Percentiles rank a stretch among this genome's conserved stretches.
Evolutionary conservation across 1,140 invertebrate genomes (phyloP).

Genomic region (Hermetia illucens): DNA sequence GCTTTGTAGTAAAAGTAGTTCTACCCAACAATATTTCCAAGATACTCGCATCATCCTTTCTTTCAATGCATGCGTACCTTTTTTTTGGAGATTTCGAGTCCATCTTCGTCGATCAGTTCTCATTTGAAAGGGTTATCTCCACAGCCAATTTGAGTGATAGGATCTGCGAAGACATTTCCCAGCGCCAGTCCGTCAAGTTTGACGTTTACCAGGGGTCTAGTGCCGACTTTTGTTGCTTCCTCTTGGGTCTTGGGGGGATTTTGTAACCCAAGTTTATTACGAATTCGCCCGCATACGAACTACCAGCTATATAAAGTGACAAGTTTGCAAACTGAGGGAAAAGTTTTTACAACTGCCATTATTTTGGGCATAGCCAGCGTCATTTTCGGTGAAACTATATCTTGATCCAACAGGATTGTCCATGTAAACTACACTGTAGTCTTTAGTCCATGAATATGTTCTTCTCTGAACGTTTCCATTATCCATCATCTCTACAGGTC

Average conservation of each 20-base stretch:
- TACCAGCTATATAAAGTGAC: conserved; percentile 67
- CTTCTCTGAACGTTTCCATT: conserved; percentile 40
- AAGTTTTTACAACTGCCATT: conserved; percentile 59
- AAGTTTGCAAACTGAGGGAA: conserved; percentile 50
- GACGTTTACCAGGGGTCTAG: conserved; percentile 30
- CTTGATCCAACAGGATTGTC: conserved; percentile 79
- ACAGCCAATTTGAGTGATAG: conserved; percentile 61
- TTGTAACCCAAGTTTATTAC: conserved; percentile 60
- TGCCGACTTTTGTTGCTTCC: conserved; percentile 32
- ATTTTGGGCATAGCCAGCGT: conserved; percentile 46
- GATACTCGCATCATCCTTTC: conserved; percentile 44
- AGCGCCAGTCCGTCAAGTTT: conserved; percentile 64
- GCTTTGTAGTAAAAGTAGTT: too few relatives aligned
- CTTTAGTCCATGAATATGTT: conserved; percentile 57
- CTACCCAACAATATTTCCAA: too few relatives aligned
- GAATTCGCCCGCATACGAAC: conserved; percentile 80
- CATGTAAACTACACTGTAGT: conserved; percentile 65
- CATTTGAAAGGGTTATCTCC: conserved; percentile 69
- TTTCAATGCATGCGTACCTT: conserved; percentile 42
- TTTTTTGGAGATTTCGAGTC: conserved; percentile 41
- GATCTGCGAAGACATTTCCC: conserved; percentile 74
- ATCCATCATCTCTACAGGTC: conserved; percentile 53
- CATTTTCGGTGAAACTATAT: conserved; percentile 56
- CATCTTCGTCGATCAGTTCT: conserved; percentile 58
- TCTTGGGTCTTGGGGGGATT: conserved; percentile 49